These are phyloP conservation scores for Antennarius maculatus DNA, from an alignment of 2,797 vertebrate species.

Conservation along the genomic window DNA sequence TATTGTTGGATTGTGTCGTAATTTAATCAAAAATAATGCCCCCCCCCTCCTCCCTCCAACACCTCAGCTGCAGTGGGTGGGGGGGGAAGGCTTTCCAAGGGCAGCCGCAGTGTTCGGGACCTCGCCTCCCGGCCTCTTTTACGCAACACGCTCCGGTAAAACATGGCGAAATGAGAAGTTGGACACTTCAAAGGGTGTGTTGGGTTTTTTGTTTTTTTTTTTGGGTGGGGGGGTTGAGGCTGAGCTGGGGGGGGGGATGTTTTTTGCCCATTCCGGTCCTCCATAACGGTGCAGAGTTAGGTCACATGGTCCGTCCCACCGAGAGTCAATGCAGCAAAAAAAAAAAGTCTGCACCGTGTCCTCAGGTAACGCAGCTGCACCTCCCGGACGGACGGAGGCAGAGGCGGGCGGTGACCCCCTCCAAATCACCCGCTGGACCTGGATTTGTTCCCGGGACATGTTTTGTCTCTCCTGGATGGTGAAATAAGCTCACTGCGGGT, in stretches of 20 bases:
- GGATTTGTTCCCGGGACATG: too few relatives aligned
- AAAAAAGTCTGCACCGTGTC: conserved; percentile 59
- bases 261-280: not conserved
- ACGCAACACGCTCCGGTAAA: not conserved
- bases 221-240: not conserved
- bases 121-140: conserved; percentile 7
- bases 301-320: conserved; percentile 76
- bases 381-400: not conserved
- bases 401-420: too few relatives aligned
- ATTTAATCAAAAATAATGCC: not conserved
- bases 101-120: conserved; percentile 36
- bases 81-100: conserved; percentile 5
- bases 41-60: not conserved
- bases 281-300: conserved; percentile 67
- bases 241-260: not conserved
- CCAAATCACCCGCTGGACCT: too few relatives aligned
- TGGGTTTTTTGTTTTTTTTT: not conserved
- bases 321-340: conserved; percentile 83
- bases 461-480: not conserved
- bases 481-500: not conserved
- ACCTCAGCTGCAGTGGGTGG: conserved; percentile 17
- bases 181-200: not conserved
- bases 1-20: too few relatives aligned
- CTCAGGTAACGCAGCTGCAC: conserved; percentile 62
- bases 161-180: conserved; percentile 7